Percentiles rank a stretch among this genome's conserved stretches.
Conservation (phyloP, 1,140 invertebrate species). For the Listronotus oregonensis region DNA sequence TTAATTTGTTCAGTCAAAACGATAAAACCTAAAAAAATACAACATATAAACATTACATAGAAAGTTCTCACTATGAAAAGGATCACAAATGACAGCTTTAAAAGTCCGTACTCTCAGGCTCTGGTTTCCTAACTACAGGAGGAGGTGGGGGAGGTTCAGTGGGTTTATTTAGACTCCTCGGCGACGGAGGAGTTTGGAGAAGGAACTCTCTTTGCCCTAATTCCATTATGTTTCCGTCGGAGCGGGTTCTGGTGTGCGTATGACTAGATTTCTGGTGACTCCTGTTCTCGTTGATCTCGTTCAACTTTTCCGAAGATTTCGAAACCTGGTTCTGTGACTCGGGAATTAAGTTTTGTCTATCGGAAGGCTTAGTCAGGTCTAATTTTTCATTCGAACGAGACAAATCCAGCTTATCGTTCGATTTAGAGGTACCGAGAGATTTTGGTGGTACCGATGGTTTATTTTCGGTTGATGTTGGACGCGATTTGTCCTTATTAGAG, state of each 20-base stretch:
- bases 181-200: conserved; percentile 44
- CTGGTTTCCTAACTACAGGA: conserved; percentile 42
- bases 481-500: conserved; percentile 35
- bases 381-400: conserved; percentile 10
- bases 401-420: conserved; percentile 36
- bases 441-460: conserved; percentile 35
- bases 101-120: conserved; percentile 49
- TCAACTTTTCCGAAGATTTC: conserved; percentile 45
- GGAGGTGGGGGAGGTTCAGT: conserved; percentile 54
- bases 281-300: conserved; percentile 25
- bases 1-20: too few species aligned
- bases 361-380: neutral
- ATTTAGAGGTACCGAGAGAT: conserved; percentile 37
- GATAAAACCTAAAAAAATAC: too few species aligned
- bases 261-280: conserved; percentile 32
- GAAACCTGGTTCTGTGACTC: conserved; percentile 1
- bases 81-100: conserved; percentile 32
- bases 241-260: conserved; percentile 50
- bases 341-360: neutral
- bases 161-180: conserved; percentile 50
- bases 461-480: conserved; percentile 10
- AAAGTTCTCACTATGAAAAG: conserved; percentile 16
- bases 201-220: conserved; percentile 13
- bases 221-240: conserved; percentile 52
- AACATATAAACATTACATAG: conserved; percentile 4